Percentiles rank a stretch among this genome's conserved stretches.
phyloP scores from a whole-genome alignment of 1,140 invertebrate genomes.

The Drosophila burlai region DNA sequence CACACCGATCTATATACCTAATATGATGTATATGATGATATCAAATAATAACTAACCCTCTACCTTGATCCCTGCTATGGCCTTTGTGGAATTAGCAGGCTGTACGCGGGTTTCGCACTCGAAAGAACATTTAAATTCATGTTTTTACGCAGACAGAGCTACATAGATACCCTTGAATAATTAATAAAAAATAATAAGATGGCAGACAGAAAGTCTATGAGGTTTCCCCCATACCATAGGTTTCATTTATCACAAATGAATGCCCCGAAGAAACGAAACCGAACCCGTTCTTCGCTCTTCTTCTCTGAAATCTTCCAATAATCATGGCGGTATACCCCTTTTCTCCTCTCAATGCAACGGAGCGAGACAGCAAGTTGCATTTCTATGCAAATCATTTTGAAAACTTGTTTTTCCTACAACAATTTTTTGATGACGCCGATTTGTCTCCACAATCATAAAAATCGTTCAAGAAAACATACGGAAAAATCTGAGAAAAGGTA shows the following conservation, averaged over 20 bases:
- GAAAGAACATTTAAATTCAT: conserved; percentile 12
- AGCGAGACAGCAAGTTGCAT: conserved; percentile 61
- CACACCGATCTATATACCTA: conserved; percentile 5
- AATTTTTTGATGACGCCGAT: conserved; percentile 80
- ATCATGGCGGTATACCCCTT: conserved; percentile 43
- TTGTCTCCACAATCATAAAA: conserved; percentile 79
- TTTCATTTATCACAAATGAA: conserved; percentile 54
- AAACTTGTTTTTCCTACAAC: conserved; percentile 58
- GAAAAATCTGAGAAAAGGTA: conserved; percentile 23
- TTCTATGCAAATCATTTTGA: conserved; percentile 67
- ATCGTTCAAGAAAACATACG: conserved; percentile 34
- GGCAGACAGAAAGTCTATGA: conserved; percentile 55
- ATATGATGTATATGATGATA: conserved; percentile 31
- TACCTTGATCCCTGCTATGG: conserved; percentile 17
- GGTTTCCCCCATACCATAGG: conserved; percentile 20
- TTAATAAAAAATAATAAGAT: background rate
- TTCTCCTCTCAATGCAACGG: conserved; percentile 14
- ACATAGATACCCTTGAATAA: background rate
- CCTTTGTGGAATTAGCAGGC: conserved; percentile 43
- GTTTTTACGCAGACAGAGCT: background rate
- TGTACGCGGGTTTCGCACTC: conserved; percentile 2
- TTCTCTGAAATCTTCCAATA: conserved; percentile 10
- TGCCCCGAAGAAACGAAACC: conserved; percentile 25
- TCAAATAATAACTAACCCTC: conserved; percentile 71
- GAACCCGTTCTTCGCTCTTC: conserved; percentile 20